These are phyloP conservation scores for Spondyliosoma cantharus DNA, from an alignment of 2,797 vertebrate species.

Conservation along the genomic window DNA sequence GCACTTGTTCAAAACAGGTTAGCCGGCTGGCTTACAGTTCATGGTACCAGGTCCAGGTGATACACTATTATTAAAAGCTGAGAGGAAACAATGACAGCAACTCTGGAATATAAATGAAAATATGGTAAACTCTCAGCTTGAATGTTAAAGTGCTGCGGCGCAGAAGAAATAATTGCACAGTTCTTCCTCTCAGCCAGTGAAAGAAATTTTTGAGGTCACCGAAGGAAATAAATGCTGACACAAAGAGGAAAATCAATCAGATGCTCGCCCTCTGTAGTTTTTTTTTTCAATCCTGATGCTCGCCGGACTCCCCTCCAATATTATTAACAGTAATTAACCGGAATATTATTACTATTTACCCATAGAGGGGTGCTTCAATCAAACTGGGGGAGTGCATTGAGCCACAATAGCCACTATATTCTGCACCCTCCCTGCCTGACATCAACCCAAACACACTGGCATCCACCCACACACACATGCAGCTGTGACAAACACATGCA, in stretches of 20 bases:
- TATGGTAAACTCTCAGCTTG: background rate
- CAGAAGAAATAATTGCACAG: background rate
- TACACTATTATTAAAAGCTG: background rate
- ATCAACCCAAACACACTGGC: slow-evolving; percentile 37
- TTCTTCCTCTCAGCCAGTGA: background rate
- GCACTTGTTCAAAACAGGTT: too few species aligned
- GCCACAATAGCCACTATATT: slow-evolving; percentile 24
- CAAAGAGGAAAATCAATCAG: background rate
- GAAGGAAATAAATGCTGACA: slow-evolving; percentile 11
- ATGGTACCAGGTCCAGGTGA: background rate
- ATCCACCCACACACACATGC: slow-evolving; percentile 20
- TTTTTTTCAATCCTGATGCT: background rate
- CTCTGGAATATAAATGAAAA: background rate
- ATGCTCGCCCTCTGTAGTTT: background rate
- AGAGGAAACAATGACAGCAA: background rate
- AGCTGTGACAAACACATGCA: slow-evolving; percentile 62
- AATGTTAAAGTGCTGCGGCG: background rate
- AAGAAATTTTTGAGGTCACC: background rate
- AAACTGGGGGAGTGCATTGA: slow-evolving; percentile 2
- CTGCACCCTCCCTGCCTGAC: slow-evolving; percentile 17
- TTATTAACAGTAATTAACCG: slow-evolving; percentile 12
- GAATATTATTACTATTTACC: slow-evolving; percentile 33
- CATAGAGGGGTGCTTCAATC: background rate
- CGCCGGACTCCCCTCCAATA: background rate
- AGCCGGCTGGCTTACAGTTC: background rate